Evolutionary conservation across 2,797 vertebrate species (phyloP), one percentile per base, ranked within the genome.

Genomic region (Holocentrus rufus): DNA sequence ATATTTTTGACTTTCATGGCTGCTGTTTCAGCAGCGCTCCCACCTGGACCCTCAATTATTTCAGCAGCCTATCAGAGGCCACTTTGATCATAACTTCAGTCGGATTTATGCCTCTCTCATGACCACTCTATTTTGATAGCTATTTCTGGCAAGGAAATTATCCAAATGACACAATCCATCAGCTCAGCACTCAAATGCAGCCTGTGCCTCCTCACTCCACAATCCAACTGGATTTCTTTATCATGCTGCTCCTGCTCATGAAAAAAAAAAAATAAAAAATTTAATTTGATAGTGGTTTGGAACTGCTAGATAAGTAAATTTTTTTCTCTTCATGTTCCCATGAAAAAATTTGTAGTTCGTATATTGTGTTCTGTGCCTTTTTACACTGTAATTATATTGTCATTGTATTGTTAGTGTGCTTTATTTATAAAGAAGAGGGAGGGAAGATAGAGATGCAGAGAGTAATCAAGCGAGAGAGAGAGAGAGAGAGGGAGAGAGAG

Each of bases 81-180:
- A 27, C 55, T 25, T 46, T 55, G 49, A 81, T 76, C 80, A 72
- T 88, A 85, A 85, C 75, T 80, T 73, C 58, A 30, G 65, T 55
- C 84, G 72, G 78, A 87, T 85, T 84, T 79, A 89, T 84, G 77
- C 69, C 46, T 72, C 84, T 86, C 87, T 77, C 79, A 78, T 87
- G 81, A 82, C 81, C 85, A 52, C 84, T 88, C 75, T 42, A 71
- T 81, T 88, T 90, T 92, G 85, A 91, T 88, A 79, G 83, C 85
- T 87, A 70, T 90, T 90, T 89, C 83, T 80, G 80, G 76, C 66
- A 81, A 82, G 80, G 80, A 90, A 89, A 93, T 93, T 84, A 90
- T 85, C 85, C 75, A 84, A 90, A 91, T 89, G 86, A 85, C 84
- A 70, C 80, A 74, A 86, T 82, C 85, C 83, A 88, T 93, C 90